phyloP scores from a whole-genome alignment of 1,140 invertebrate species.

The Mamestra configurata region DNA sequence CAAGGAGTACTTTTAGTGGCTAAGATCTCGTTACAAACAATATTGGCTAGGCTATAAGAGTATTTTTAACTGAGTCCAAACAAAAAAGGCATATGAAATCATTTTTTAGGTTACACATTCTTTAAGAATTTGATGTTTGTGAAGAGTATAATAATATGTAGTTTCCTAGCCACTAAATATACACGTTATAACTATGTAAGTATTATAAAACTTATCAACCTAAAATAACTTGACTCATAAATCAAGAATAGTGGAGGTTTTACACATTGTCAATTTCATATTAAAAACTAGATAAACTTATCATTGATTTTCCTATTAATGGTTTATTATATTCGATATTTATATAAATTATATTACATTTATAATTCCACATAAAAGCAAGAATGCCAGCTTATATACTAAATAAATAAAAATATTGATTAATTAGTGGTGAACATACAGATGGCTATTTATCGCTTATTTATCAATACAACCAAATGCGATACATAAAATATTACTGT shows the following conservation, averaged over 20 bases:
- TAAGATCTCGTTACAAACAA: not conserved
- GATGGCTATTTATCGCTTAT: not conserved
- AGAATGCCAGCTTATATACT: not conserved
- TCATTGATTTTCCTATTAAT: slow-evolving; percentile 2
- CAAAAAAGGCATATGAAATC: too few relatives aligned
- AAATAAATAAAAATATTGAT: slow-evolving; percentile 12
- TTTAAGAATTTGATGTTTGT: too few relatives aligned
- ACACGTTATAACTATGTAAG: not conserved
- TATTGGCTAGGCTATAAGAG: not conserved
- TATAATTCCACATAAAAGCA: not conserved
- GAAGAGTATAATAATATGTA: too few relatives aligned
- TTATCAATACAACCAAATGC: not conserved
- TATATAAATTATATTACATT: not conserved
- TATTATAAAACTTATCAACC: not conserved
- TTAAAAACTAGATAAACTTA: slow-evolving; percentile 12
- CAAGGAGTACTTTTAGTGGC: not conserved
- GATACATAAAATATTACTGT: not conserved
- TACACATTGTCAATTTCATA: not conserved
- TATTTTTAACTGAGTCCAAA: too few relatives aligned
- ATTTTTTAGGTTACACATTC: too few relatives aligned
- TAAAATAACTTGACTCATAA: not conserved
- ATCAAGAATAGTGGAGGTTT: slow-evolving; percentile 7
- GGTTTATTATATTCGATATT: not conserved
- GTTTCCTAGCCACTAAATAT: not conserved
- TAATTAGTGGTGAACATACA: not conserved